phyloP scores from a whole-genome alignment of 2,113 vertebrate genomes.

The Diadophis punctatus region DNA sequence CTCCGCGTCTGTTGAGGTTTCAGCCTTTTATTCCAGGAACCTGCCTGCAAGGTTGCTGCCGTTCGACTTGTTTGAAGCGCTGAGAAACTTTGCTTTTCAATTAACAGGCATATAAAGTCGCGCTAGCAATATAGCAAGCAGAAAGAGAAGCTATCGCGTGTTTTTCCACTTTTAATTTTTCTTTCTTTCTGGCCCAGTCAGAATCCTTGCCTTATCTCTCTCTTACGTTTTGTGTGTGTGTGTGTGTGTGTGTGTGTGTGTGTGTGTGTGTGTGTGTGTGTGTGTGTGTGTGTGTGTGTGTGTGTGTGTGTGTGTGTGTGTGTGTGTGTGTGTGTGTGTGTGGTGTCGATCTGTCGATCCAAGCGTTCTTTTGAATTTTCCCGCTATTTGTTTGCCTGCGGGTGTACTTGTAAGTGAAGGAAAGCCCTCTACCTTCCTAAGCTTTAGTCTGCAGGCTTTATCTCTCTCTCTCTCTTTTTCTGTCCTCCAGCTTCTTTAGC shows the following conservation, averaged over 20 bases:
- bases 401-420: too few species aligned
- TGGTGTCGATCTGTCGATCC: too few species aligned
- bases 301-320: too few species aligned
- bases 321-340: too few species aligned
- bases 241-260: too few species aligned
- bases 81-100: neutral
- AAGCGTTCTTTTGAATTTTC: constrained; percentile 1
- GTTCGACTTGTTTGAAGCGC: neutral
- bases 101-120: neutral
- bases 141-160: neutral
- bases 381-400: neutral
- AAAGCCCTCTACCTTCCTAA: neutral
- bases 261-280: too few species aligned
- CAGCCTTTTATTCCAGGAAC: neutral
- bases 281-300: too few species aligned
- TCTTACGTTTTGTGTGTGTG: neutral
- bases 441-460: fast-evolving
- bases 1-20: neutral
- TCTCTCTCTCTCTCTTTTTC: too few species aligned
- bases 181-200: neutral
- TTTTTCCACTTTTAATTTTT: too few species aligned
- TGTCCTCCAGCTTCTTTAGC: neutral
- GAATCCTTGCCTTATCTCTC: neutral
- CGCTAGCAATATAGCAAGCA: neutral
- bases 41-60: neutral